These are phyloP conservation scores for Notothenia coriiceps DNA, from an alignment of 2,113 vertebrate species.

Conservation along the genomic window DNA sequence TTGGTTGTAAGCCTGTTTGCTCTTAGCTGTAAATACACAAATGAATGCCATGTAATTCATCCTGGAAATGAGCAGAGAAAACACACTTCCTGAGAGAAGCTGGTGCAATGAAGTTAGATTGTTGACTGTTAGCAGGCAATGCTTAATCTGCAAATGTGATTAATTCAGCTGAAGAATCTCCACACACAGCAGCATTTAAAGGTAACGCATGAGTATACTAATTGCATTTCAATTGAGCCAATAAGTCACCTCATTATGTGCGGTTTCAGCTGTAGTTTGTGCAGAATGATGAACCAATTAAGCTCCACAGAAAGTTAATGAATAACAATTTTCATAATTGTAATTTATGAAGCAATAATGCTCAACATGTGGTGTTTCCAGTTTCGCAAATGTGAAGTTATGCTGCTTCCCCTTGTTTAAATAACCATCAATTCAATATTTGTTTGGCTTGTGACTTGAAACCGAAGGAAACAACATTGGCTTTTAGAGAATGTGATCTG, in stretches of 20 bases:
- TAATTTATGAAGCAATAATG: no score
- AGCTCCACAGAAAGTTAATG: not conserved
- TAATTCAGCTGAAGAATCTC: not conserved
- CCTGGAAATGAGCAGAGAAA: slow-evolving; percentile 22
- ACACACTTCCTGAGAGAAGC: not conserved
- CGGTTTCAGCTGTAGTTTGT: not conserved
- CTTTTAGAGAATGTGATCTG: no score
- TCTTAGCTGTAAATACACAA: slow-evolving; percentile 12
- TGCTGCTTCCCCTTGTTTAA: no score
- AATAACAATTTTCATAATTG: not conserved
- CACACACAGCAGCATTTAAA: not conserved
- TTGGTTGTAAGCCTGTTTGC: slow-evolving; percentile 1
- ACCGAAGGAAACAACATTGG: no score
- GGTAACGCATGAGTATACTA: not conserved
- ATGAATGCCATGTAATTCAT: slow-evolving; percentile 5
- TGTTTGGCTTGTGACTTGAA: no score
- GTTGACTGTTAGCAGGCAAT: not conserved
- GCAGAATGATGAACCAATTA: not conserved
- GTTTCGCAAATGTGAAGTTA: no score
- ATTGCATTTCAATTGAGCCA: not conserved
- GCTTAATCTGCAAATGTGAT: not conserved
- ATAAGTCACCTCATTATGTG: not conserved
- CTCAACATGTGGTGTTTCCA: no score
- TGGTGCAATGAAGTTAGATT: not conserved
- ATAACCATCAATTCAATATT: no score